These are phyloP conservation scores for Diprion similis DNA, from an alignment of 1,140 invertebrate genomes.

Conservation along the genomic window DNA sequence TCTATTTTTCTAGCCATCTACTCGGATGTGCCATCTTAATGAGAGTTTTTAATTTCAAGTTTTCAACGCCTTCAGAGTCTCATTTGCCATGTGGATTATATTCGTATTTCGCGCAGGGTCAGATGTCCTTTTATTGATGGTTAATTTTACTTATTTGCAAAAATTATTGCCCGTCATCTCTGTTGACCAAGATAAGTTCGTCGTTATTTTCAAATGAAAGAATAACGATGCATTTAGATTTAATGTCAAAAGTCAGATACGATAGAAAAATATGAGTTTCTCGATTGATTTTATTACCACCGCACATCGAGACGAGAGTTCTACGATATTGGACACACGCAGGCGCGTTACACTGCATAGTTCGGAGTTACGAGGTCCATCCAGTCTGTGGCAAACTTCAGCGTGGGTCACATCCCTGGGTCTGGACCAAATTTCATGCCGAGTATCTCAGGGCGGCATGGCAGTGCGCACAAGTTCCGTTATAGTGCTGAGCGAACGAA, in stretches of 20 bases:
- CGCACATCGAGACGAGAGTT: background rate
- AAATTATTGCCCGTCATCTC: too few relatives aligned
- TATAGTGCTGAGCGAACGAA: background rate
- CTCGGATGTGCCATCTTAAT: too few relatives aligned
- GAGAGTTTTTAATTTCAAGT: conserved; percentile 8
- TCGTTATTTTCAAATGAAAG: too few relatives aligned
- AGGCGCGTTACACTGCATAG: background rate
- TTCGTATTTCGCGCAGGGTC: background rate
- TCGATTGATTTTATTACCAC: background rate
- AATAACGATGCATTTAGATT: too few relatives aligned
- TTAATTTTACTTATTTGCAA: too few relatives aligned
- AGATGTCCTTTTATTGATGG: background rate
- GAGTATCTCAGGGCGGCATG: background rate
- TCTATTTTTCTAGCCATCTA: too few relatives aligned
- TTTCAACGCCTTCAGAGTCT: too few relatives aligned
- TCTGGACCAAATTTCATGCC: background rate
- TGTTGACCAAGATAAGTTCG: too few relatives aligned
- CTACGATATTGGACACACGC: background rate
- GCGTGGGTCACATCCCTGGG: background rate
- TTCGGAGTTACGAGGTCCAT: background rate
- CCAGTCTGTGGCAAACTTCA: background rate
- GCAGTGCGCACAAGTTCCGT: background rate
- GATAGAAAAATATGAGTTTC: background rate
- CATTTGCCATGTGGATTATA: too few relatives aligned
- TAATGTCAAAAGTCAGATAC: too few relatives aligned